Conservation (phyloP, 2,113 vertebrate species). For the Onychorhynchus coronatus region DNA sequence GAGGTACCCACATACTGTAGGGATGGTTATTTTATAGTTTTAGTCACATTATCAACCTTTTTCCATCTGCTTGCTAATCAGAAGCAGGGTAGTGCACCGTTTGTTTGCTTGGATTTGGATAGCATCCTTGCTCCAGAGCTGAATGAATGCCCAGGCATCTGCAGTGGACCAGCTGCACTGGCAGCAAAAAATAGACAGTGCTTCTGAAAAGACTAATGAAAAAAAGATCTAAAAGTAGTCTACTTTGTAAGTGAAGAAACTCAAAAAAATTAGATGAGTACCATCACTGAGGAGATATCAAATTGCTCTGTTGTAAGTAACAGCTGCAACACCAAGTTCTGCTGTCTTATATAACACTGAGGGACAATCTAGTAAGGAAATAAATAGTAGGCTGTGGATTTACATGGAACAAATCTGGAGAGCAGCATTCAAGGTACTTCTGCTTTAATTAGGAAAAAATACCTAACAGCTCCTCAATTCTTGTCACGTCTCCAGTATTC, state of each 20-base stretch:
- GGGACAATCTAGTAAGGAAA: neutral
- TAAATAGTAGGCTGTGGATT: neutral
- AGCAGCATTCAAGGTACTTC: neutral
- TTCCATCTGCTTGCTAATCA: neutral
- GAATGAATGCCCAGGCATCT: conserved; percentile 7
- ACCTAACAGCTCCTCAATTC: accelerated
- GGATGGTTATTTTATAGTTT: neutral
- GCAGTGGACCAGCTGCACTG: conserved; percentile 15
- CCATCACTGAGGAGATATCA: neutral
- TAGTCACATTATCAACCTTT: neutral
- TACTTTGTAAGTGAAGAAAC: neutral
- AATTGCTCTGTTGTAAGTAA: neutral
- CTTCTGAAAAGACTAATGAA: conserved; percentile 13
- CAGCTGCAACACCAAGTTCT: neutral
- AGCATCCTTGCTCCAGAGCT: neutral
- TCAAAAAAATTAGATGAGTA: neutral
- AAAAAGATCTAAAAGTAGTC: neutral
- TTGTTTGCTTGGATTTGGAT: neutral
- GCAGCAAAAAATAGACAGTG: neutral
- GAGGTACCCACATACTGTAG: neutral
- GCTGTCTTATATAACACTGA: neutral
- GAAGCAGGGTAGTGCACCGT: neutral
- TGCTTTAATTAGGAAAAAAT: neutral
- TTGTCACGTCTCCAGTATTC: neutral
- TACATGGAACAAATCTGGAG: neutral